A percentile compares a stretch with the other conserved stretches of the same genome.
Conservation (phyloP, 2,888 invertebrate species). For the Isoperla grammatica region DNA sequence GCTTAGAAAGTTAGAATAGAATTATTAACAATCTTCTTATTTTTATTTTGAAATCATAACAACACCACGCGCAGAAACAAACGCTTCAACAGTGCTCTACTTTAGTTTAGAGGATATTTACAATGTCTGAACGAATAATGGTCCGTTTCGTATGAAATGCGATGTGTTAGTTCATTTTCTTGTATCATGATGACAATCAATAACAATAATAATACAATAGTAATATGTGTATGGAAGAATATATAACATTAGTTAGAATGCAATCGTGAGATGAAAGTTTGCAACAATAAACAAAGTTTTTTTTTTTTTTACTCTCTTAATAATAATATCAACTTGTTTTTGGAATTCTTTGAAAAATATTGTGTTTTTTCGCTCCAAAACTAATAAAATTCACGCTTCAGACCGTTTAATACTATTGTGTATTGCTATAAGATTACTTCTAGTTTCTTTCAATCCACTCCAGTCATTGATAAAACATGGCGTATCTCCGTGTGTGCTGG, state of each 20-base stretch:
- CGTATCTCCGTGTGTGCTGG: background rate
- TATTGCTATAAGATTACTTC: constrained; percentile 2
- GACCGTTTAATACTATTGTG: background rate
- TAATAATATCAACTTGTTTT: background rate
- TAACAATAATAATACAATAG: background rate
- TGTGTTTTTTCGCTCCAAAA: background rate
- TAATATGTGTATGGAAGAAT: constrained; percentile 14
- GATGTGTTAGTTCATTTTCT: background rate
- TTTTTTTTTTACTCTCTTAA: constrained; percentile 4
- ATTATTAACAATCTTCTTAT: constrained; percentile 5
- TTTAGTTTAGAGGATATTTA: background rate
- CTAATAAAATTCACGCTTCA: too few species aligned
- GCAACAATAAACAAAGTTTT: constrained; percentile 3
- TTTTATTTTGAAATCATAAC: background rate
- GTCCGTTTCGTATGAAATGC: background rate
- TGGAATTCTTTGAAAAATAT: background rate
- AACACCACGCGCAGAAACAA: background rate
- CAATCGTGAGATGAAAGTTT: constrained; percentile 3
- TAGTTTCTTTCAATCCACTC: background rate
- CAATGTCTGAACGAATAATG: background rate
- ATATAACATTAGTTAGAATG: background rate
- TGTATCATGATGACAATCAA: background rate
- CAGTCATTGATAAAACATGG: background rate
- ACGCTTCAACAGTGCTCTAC: background rate
- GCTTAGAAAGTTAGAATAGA: background rate